These are phyloP conservation scores for Sylvilagus floridanus DNA, from an alignment of 2,797 vertebrate species.

Conservation along the genomic window DNA sequence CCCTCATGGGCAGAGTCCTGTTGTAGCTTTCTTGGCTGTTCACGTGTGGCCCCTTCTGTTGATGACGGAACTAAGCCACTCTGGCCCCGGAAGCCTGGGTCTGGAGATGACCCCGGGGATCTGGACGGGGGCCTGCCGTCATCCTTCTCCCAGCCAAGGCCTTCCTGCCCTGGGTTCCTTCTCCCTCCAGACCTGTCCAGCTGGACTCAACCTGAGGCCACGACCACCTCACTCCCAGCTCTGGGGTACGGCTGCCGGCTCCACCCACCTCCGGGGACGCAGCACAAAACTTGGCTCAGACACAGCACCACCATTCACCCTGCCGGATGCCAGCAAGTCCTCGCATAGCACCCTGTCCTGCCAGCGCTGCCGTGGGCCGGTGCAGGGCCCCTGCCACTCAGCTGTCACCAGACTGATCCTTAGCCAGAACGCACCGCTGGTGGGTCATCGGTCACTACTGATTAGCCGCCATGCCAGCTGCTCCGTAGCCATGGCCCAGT, in stretches of 20 bases:
- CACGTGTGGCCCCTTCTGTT: not conserved
- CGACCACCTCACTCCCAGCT: fast-evolving
- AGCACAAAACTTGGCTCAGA: not conserved
- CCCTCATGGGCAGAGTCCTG: not conserved
- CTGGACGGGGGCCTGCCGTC: too few species aligned
- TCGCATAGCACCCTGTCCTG: too few species aligned
- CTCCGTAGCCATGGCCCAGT: not conserved
- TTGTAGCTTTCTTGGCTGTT: not conserved
- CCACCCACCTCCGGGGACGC: fast-evolving
- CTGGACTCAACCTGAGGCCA: not conserved
- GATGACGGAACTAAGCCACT: not conserved
- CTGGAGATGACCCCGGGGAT: not conserved
- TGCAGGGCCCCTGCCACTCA: not conserved
- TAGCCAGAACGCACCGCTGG: too few species aligned
- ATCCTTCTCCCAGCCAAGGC: not conserved
- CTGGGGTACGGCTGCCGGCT: not conserved
- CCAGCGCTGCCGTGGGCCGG: not conserved
- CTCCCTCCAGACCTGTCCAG: not conserved
- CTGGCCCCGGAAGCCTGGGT: not conserved
- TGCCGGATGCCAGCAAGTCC: fast-evolving
- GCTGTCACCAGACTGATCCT: not conserved
- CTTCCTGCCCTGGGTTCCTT: not conserved
- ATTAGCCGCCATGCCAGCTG: not conserved
- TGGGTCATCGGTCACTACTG: not conserved
- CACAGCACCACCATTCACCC: not conserved